Evolutionary conservation across 2,797 vertebrate species (phyloP).

Genomic region (Aplochiton taeniatus): DNA sequence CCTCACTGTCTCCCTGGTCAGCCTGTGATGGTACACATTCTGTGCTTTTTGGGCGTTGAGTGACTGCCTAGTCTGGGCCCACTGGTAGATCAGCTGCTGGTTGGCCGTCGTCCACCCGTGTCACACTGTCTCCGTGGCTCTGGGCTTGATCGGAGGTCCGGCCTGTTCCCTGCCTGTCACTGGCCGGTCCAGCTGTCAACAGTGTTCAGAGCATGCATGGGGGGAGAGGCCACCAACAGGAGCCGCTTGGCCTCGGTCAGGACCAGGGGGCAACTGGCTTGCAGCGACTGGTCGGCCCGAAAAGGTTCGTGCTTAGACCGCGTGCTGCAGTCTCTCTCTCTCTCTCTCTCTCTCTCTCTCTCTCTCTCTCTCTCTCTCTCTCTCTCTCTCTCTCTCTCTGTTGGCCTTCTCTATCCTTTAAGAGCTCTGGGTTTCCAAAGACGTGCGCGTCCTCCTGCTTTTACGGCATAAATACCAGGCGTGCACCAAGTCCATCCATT

Average conservation of each 20-base stretch:
- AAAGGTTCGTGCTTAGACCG: conserved; percentile 66
- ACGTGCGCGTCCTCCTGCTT: conserved; percentile 25
- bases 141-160: conserved; percentile 30
- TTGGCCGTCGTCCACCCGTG: conserved; percentile 61
- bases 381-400: conserved; percentile 21
- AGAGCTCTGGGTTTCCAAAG: conserved; percentile 22
- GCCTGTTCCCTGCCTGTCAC: neutral
- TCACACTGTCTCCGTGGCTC: conserved; percentile 65
- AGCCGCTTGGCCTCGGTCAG: conserved; percentile 48
- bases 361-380: conserved; percentile 17
- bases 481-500: conserved; percentile 35
- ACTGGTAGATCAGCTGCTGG: conserved; percentile 75
- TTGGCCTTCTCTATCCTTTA: conserved; percentile 16
- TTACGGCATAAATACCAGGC: conserved; percentile 37
- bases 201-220: conserved; percentile 41
- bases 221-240: conserved; percentile 54
- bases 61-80: conserved; percentile 63
- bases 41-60: too few relatives aligned
- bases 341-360: conserved; percentile 29
- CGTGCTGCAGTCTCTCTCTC: conserved; percentile 33
- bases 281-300: conserved; percentile 45
- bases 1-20: neutral
- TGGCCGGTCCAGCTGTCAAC: conserved; percentile 52
- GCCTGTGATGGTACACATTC: too few relatives aligned
- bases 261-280: conserved; percentile 38